Base-by-base conservation (phyloP, 1,140 invertebrate genomes). In the Cherax quadricarinatus region DNA sequence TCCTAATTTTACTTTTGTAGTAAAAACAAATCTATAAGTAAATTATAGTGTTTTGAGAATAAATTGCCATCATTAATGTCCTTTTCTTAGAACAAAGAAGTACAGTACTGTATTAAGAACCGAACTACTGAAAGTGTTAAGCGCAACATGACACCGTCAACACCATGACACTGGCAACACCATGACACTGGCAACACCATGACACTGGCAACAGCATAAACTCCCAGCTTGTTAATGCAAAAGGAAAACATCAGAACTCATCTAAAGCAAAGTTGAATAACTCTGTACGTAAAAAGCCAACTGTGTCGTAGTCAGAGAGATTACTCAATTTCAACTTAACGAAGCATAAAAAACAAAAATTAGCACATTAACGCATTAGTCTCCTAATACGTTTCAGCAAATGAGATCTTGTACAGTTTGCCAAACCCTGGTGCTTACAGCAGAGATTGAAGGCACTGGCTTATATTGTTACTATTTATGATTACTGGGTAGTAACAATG, bases 321-420 rank as follows among this genome's bases (percentile, higher is more conserved):
- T 60, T 83, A 57, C 51, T 60, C 81, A 83, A 83, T 57, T 83
- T 24, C 57, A 51, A 57, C 57, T 83, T 83, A 24, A 83, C 18
- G 24, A 75, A 75, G 70, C 57, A 53, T 82, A 51, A 82, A 57
- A 83, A 83, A 80, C 49, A 82, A 57, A 83, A 53, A 51, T 83
- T 51, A 83, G 81, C 81, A 83, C 81, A 83, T 60, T 41, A 60
- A 83, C 81, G 81, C 81, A 83, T 83, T 60, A 83, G 81, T 83
- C 51, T 83, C 81, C 81, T 83, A 83, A 83, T 30, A 57, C 81
- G 81, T 83, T 82, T 83, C 81, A 83, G 81, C 81, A 83, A 83
- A 83, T 83, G 81, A 83, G 81, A 83, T 83, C 81, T 83, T 83
- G 81, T 83, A 83, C 81, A 83, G 81, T 83, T 83, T 83, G 81